Evolutionary conservation across 2,888 invertebrate genomes (phyloP), one percentile per base, ranked within the genome.

Genomic region (Glaucopsyche alexis): DNA sequence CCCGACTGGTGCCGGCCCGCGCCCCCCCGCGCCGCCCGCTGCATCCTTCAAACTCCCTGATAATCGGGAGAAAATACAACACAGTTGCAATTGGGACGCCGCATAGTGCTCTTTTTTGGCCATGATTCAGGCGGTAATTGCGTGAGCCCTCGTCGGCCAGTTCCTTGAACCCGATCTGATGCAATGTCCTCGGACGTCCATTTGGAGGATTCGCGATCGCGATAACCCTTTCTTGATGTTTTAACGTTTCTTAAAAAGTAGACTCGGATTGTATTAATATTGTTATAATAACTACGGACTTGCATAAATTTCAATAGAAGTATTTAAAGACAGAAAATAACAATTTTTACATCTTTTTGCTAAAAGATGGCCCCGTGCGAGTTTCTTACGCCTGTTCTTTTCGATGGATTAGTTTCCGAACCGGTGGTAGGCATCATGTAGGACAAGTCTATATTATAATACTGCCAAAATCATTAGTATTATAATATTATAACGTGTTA

Each of bases 21-120:
- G 75, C 78, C 77, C 67, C 72, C 80, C 78, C 79, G 74, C 80
- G 42, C 81, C 76, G 83, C 84, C 83, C 82, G 86, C 87, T 90
- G 91, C 91, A 91, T 89, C 90, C 89, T 87, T 88, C 88, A 86
- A 87, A 88, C 84, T 86, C 87, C 85, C 87, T 87, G 88, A 89
- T 90, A 87, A 91, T 90, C 89, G 88, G 85, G 90, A 89, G 90
- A 89, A 88, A 86, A 89, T 88, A 89, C 88, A 85, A 88, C 87
- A 84, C 85, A 89, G 88, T 84, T 90, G 91, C 91, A 91, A 88
- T 87, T 83, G 85, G 86, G 85, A 84, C 87, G 89, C 88, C 87
- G 89, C 90, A 89, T 88, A 84, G 82, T 83, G 81, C 81, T 85
- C 82, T 87, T 88, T 88, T 89, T 90, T 89, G 88, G 87, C 82